phyloP scores from a whole-genome alignment of 2,888 invertebrate genomes.

The Ischnura elegans region DNA sequence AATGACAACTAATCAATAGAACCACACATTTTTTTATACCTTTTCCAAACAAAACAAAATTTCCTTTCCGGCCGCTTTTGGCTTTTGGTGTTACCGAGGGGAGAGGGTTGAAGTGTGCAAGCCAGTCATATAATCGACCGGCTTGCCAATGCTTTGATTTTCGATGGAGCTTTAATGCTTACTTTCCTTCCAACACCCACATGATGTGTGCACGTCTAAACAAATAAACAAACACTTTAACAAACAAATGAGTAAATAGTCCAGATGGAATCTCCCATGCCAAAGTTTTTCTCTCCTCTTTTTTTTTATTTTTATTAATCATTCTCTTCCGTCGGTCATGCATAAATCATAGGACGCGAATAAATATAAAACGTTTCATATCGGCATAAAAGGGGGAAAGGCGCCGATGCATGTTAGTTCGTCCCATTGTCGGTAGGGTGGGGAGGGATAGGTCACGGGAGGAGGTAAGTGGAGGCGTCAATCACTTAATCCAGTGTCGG shows the following conservation, averaged over 20 bases:
- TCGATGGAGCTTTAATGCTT: neutral
- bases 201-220: neutral
- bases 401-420: too few species aligned
- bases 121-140: neutral
- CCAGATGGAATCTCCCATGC: neutral
- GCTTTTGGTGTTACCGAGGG: neutral
- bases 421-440: too few species aligned
- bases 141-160: neutral
- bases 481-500: neutral
- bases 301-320: too few species aligned
- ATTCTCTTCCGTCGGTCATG: neutral
- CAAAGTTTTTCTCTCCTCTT: neutral
- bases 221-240: slow-evolving; percentile 8
- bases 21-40: too few species aligned
- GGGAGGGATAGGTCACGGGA: neutral
- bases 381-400: neutral
- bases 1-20: too few species aligned
- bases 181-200: neutral
- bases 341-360: neutral
- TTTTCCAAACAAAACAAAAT: too few species aligned
- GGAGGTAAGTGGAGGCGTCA: neutral
- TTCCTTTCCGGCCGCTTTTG: neutral
- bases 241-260: slow-evolving; percentile 13
- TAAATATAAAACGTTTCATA: neutral
- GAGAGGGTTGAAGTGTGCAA: neutral